Percentiles rank a stretch among this genome's conserved stretches.
Evolutionary conservation across 1,140 invertebrate genomes (phyloP).

Genomic region (Meteorus sp.): DNA sequence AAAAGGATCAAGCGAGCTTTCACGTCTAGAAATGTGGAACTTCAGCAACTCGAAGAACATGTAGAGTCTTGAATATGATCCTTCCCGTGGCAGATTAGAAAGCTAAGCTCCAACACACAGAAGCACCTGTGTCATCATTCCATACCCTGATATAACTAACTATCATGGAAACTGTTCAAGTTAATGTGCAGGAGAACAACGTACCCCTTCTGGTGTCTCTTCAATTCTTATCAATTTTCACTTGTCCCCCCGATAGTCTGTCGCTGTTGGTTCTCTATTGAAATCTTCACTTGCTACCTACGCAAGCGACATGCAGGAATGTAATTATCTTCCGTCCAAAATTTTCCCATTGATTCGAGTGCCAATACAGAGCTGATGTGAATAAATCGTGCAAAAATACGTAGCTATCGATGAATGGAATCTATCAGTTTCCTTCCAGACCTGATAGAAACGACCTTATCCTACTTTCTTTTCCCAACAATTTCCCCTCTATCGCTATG

Average conservation of each 20-base stretch:
- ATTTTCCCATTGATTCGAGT: no score
- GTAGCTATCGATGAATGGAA: not conserved
- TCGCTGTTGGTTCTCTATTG: no score
- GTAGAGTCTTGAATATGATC: slow-evolving; percentile 39
- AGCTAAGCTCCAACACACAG: slow-evolving; percentile 47
- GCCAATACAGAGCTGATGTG: not conserved
- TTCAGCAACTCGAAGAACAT: slow-evolving; percentile 28
- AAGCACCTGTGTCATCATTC: slow-evolving; percentile 50
- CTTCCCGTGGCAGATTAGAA: slow-evolving; percentile 40
- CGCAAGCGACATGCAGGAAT: no score
- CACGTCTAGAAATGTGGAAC: not conserved
- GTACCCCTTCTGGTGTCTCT: no score
- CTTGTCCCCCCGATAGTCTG: no score
- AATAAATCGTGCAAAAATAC: not conserved
- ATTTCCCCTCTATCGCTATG: not conserved
- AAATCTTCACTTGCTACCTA: no score
- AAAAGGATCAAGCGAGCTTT: not conserved
- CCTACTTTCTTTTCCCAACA: not conserved
- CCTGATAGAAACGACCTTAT: slow-evolving; percentile 16
- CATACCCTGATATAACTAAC: slow-evolving; percentile 35
- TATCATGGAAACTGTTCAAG: slow-evolving; percentile 49
- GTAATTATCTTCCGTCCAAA: no score
- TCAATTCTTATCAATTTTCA: no score
- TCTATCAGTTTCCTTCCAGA: slow-evolving; percentile 14
- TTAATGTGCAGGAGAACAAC: no score